Evolutionary conservation across 2,797 vertebrate species (phyloP), one percentile per base, ranked within the genome.

Genomic region (Naso thynnoides): DNA sequence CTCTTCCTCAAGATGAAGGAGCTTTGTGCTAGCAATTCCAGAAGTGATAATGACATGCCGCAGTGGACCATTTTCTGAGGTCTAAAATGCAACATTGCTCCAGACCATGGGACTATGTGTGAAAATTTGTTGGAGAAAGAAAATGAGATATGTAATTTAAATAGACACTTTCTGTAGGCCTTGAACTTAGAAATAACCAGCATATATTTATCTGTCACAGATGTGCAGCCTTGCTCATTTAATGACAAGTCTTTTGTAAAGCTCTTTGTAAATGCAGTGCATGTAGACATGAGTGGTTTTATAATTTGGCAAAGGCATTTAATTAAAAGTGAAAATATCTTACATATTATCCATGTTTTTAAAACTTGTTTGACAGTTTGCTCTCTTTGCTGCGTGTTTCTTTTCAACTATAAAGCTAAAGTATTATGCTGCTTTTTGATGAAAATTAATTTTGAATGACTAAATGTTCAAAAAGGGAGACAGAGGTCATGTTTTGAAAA

Each of bases 191-290:
- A 8, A 36, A 36, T 10, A 10, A 36, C 33, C 33, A 36, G 8
- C 33, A 36, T 8, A 8, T 36, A 8, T 36, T 36, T 36, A 36
- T 10, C 8, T 10, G 8, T 10, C 38, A 39, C 8, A 53, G 55
- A 81, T 61, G 73, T 65, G 64, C 42, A 55, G 36, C 38, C 44
- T 7, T 19, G 39, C 63, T 80, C 38, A 62, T 85, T 86, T 81
- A 68, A 75, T 78, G 64, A 78, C 73, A 14, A 68, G 49, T 73
- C 62, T 78, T 63, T 70, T 58, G 65, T 49, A 19, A 15, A 15
- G 11, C 56, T 21, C 16, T 78, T 42, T 69, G 31, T 59, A 31
- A 63, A 36, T 18, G 9, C 33, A 36, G 24, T 33, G n/a, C 7
- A 1, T 44, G 29, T 8, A 42, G 36, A 79, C 13, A 1, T 4